Conservation (phyloP, 2,888 invertebrate genomes). For the Lasioglossum calceatum region DNA sequence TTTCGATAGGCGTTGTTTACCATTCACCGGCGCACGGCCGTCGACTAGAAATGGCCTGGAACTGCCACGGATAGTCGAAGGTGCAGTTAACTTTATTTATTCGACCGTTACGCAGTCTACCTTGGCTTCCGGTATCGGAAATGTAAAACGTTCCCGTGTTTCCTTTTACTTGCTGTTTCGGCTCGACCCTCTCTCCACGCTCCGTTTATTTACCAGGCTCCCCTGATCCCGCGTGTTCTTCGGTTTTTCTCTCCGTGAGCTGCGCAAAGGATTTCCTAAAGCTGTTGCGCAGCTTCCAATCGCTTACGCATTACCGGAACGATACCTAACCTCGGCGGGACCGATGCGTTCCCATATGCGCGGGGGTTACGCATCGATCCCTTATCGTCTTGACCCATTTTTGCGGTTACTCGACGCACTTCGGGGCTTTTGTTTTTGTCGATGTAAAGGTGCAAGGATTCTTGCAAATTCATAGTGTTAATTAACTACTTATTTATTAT, state of each 20-base stretch:
- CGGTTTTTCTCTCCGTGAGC: not conserved
- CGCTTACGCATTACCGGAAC: not conserved
- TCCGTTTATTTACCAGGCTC: constrained; percentile 34
- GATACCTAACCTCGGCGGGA: not conserved
- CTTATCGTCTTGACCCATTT: not conserved
- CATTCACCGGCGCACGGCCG: constrained; percentile 31
- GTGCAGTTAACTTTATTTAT: constrained; percentile 62
- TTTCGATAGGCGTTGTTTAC: constrained; percentile 52
- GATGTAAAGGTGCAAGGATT: not conserved
- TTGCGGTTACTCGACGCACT: not conserved
- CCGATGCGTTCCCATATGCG: not conserved
- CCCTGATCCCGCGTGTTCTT: not conserved
- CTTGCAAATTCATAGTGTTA: not conserved
- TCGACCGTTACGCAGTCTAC: constrained; percentile 52
- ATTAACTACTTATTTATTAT: not conserved
- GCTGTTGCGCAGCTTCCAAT: constrained; percentile 14
- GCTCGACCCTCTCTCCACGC: not conserved
- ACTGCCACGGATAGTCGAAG: constrained; percentile 50
- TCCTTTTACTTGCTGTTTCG: constrained; percentile 36
- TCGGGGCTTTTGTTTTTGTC: not conserved
- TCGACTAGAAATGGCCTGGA: constrained; percentile 57
- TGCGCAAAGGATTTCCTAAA: not conserved
- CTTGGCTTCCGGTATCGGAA: constrained; percentile 42
- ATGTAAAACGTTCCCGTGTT: constrained; percentile 25
- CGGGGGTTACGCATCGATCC: not conserved